These are phyloP conservation scores for Pseudococcus viburni DNA, from an alignment of 2,888 invertebrate genomes.

Conservation along the genomic window DNA sequence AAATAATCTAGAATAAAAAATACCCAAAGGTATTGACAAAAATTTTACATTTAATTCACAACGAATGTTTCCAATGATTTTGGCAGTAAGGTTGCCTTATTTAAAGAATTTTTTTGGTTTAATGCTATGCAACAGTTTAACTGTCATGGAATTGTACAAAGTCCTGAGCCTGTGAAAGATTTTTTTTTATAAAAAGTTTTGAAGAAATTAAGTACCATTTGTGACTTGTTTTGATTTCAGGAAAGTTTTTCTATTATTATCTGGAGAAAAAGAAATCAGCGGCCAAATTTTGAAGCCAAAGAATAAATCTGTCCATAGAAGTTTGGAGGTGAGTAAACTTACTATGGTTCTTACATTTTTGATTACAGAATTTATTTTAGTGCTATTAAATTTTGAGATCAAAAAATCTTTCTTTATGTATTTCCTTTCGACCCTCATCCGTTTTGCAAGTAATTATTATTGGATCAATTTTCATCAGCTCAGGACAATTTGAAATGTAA, in stretches of 20 bases:
- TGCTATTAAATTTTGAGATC: no score
- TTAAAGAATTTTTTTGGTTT: not conserved
- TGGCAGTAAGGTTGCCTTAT: not conserved
- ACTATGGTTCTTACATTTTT: no score
- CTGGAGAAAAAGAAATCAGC: no score
- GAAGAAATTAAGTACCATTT: not conserved
- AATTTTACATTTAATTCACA: not conserved
- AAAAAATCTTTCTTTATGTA: no score
- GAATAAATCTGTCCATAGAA: no score
- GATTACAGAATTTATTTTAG: no score
- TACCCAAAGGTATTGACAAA: not conserved
- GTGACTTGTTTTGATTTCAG: not conserved
- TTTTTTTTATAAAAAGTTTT: not conserved
- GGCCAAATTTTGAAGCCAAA: no score
- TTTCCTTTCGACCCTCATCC: no score
- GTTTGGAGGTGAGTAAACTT: no score
- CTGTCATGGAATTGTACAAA: not conserved
- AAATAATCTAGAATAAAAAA: not conserved
- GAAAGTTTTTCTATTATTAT: not conserved
- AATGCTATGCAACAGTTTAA: slow-evolving; percentile 9
- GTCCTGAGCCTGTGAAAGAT: not conserved
- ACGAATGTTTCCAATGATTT: not conserved
- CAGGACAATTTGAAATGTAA: not conserved
- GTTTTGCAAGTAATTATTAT: not conserved
- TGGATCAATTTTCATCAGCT: not conserved